These are phyloP conservation scores for Cryptocephalus moraei DNA, from an alignment of 2,888 invertebrate genomes.

Conservation along the genomic window DNA sequence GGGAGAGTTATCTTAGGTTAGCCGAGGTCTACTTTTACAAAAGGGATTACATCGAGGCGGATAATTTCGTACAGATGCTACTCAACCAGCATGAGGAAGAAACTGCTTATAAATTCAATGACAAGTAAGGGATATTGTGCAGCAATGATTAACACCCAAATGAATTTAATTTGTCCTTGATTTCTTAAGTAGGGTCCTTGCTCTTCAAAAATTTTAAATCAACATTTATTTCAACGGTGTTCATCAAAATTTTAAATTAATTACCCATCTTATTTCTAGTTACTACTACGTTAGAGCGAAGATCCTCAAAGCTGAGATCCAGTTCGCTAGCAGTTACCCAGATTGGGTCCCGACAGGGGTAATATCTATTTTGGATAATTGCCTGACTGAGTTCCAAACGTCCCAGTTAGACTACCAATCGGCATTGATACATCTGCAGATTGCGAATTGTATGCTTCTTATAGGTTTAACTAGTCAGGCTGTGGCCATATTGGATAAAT, in stretches of 20 bases:
- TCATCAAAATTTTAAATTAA: no score
- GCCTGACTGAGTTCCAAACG: constrained; percentile 61
- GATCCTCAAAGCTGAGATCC: constrained; percentile 58
- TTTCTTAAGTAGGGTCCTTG: no score
- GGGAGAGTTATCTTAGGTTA: constrained; percentile 52
- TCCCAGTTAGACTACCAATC: constrained; percentile 70
- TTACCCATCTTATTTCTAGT: constrained; percentile 5
- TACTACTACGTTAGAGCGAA: constrained; percentile 54
- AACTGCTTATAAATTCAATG: constrained; percentile 40
- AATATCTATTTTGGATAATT: constrained; percentile 54
- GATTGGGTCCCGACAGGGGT: constrained; percentile 44
- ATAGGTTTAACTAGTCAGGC: constrained; percentile 72
- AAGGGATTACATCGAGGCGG: constrained; percentile 38
- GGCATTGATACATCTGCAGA: constrained; percentile 64
- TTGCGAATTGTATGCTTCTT: constrained; percentile 66
- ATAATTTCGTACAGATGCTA: constrained; percentile 41
- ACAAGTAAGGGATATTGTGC: constrained; percentile 23
- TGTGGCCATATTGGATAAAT: constrained; percentile 50
- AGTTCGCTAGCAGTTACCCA: constrained; percentile 43
- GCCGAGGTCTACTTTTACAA: constrained; percentile 48
- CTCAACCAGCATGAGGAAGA: constrained; percentile 45
- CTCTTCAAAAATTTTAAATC: no score
- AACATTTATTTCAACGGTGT: no score
- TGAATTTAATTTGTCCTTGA: no score
- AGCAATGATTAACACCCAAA: not conserved